Evolutionary conservation across 2,113 vertebrate species (phyloP), one percentile per base, ranked within the genome.

Genomic region (Lophura nycthemera): DNA sequence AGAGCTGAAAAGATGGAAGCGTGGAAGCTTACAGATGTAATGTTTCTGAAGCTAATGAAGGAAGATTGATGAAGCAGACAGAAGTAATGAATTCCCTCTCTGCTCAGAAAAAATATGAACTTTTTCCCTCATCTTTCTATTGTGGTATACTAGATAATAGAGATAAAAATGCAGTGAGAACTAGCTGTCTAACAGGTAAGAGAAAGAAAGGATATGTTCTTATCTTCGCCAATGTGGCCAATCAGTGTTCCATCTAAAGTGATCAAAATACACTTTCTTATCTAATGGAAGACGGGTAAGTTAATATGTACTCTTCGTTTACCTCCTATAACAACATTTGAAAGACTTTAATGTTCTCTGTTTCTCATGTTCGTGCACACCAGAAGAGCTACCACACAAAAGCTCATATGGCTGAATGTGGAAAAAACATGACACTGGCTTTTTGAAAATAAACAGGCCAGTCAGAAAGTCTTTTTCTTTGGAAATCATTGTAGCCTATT

Each of bases 401-500:
- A 57, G 1, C 5, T 24, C 27, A 43, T 1, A 14, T 0, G 1
- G 24, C 42, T 22, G 21, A 16, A 60, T 9, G 4, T 32, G 4
- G 1, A 9, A 45, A 43, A 43, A 6, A 5, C 7, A 34, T 8
- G 24, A 22, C 3, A 14, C 4, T 42, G 13, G 6, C 7, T 54
- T 12, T 8, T 57, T 8, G 45, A 76, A 60, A 83, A 63, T 32
- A 66, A 50, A 72, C 8, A 52, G 13, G 2, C 11, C 75, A 64
- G 10, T 19, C 61, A 4, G 25, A 19, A 11, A 0, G 1, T 32
- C 8, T 66, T 24, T 22, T 86, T 79, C 18, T 40, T 45, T 63
- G 38, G 17, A 17, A 13, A 59, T 10, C 13, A 21, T 32, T 13
- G 8, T 13, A 57, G 16, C 5, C 56, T 42, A 38, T 24, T 67